Evolutionary conservation across 2,797 vertebrate genomes (phyloP).

Genomic region (Myotis findleyi): DNA sequence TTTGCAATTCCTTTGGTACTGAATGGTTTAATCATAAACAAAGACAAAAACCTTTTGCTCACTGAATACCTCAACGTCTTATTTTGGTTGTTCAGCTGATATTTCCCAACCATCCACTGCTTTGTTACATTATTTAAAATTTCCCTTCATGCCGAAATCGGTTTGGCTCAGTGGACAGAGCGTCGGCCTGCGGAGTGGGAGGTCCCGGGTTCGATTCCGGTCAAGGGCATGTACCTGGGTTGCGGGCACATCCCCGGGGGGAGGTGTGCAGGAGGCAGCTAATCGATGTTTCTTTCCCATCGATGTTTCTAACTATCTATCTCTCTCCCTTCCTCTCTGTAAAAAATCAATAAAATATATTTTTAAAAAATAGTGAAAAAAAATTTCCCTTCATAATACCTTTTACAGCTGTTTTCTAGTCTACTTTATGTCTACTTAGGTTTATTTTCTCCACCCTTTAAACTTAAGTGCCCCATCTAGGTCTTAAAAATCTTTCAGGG

Average conservation of each 20-base stretch:
- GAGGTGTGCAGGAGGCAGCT: too few species aligned
- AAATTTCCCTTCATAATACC: neutral
- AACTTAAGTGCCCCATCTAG: neutral
- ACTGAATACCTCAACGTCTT: neutral
- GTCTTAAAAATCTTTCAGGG: neutral
- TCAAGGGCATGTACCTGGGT: too few species aligned
- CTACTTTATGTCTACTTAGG: neutral
- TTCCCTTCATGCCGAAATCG: neutral
- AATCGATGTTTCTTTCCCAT: too few species aligned
- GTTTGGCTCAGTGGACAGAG: too few species aligned
- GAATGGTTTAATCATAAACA: neutral
- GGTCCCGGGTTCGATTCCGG: too few species aligned
- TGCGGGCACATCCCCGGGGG: too few species aligned
- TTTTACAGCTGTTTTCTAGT: neutral
- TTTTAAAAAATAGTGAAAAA: neutral
- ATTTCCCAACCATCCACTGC: neutral
- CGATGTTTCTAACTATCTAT: too few species aligned
- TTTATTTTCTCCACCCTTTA: slow-evolving; percentile 26
- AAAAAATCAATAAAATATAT: too few species aligned
- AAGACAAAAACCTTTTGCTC: neutral
- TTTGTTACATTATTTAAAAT: neutral
- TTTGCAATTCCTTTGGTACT: neutral
- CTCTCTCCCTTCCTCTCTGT: too few species aligned
- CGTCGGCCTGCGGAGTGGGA: too few species aligned
- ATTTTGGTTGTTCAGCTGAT: neutral